These are phyloP conservation scores for Eretmocerus hayati DNA, from an alignment of 2,888 invertebrate species.

Conservation along the genomic window DNA sequence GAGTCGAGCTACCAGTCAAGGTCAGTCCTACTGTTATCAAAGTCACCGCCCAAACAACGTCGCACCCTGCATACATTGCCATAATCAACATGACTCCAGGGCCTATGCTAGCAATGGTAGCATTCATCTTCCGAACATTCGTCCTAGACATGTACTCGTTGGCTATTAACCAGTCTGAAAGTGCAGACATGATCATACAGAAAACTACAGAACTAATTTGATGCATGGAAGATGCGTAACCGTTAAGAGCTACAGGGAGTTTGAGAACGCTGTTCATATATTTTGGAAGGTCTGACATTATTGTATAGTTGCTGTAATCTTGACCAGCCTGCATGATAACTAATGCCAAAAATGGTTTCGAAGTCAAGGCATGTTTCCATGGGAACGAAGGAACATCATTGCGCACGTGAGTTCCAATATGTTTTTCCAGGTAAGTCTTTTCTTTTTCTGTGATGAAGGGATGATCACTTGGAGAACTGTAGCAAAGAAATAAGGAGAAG, in stretches of 20 bases:
- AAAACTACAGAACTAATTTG: slow-evolving; percentile 30
- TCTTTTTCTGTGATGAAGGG: slow-evolving; percentile 35
- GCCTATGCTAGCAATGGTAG: slow-evolving; percentile 7
- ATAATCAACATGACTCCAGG: slow-evolving; percentile 2
- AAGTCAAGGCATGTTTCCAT: slow-evolving; percentile 37
- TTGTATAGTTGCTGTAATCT: slow-evolving; percentile 22
- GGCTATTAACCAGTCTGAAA: slow-evolving; percentile 12
- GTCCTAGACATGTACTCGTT: slow-evolving; percentile 5
- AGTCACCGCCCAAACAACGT: slow-evolving; percentile 29
- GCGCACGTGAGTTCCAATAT: slow-evolving; percentile 19
- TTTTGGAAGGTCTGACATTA: slow-evolving; percentile 30
- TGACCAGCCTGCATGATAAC: slow-evolving; percentile 49
- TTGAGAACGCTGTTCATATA: slow-evolving; percentile 37
- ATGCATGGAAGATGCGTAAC: slow-evolving; percentile 38
- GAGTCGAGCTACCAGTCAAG: slow-evolving; percentile 38
- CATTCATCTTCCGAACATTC: slow-evolving; percentile 10
- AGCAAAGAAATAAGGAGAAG: slow-evolving; percentile 50
- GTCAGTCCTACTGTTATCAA: slow-evolving; percentile 41
- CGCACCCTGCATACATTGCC: slow-evolving; percentile 16
- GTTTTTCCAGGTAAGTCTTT: slow-evolving; percentile 26
- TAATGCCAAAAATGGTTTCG: slow-evolving; percentile 61
- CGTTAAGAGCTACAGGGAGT: slow-evolving; percentile 38
- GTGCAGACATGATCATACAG: slow-evolving; percentile 12
- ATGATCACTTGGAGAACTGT: slow-evolving; percentile 34
- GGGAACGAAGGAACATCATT: slow-evolving; percentile 17